Evolutionary conservation across 2,797 vertebrate genomes (phyloP).

Genomic region (Pogonophryne albipinna): DNA sequence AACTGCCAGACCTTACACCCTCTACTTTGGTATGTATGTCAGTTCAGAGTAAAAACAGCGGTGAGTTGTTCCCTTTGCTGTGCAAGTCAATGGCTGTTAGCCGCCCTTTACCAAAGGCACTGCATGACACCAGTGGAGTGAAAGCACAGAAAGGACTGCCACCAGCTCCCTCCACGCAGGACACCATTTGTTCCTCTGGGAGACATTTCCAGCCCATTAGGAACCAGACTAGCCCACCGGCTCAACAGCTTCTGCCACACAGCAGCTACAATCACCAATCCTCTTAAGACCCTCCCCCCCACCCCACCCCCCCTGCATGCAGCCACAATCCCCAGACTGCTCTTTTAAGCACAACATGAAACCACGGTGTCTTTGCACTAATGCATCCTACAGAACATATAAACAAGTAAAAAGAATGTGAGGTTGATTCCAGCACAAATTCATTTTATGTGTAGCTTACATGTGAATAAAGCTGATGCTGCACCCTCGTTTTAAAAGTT

Average conservation of each 20-base stretch:
- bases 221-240: constrained; percentile 23
- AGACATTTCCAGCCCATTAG: constrained; percentile 40
- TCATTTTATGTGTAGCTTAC: too few relatives aligned
- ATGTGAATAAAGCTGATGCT: too few relatives aligned
- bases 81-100: constrained; percentile 35
- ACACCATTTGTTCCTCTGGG: constrained; percentile 39
- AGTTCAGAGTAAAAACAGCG: constrained; percentile 38
- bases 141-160: constrained; percentile 18
- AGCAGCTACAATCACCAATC: constrained; percentile 42
- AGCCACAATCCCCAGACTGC: constrained; percentile 12
- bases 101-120: constrained; percentile 27
- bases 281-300: constrained; percentile 34
- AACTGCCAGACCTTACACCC: neutral
- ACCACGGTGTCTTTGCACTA: neutral
- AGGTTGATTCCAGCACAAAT: too few relatives aligned
- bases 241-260: constrained; percentile 16
- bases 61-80: constrained; percentile 45
- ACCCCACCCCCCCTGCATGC: constrained; percentile 23
- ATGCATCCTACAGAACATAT: neutral
- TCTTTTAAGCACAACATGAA: constrained; percentile 26
- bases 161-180: constrained; percentile 34
- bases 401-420: neutral
- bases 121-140: constrained; percentile 27
- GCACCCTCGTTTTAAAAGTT: too few relatives aligned
- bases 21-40: constrained; percentile 1